These are phyloP conservation scores for Pristiophorus japonicus DNA, from an alignment of 2,113 vertebrate species.

Conservation along the genomic window DNA sequence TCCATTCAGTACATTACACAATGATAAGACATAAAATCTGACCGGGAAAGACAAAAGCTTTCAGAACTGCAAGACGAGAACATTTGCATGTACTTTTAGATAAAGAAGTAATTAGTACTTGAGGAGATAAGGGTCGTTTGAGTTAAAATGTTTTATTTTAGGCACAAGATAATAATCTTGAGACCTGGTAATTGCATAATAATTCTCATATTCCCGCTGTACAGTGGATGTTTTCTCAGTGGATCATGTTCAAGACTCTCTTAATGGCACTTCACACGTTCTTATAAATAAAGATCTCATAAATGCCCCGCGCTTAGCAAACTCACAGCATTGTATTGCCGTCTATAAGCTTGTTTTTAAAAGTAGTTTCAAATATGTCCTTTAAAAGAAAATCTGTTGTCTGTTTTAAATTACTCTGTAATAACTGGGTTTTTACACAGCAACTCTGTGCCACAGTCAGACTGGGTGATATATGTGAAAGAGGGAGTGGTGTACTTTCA, in stretches of 20 bases:
- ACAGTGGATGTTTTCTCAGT: conserved; percentile 25
- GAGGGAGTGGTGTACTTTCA: neutral
- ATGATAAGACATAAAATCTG: conserved; percentile 18
- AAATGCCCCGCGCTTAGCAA: neutral
- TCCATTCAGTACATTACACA: neutral
- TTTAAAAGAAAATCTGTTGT: neutral
- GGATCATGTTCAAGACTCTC: conserved; percentile 1
- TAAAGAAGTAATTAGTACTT: conserved; percentile 30
- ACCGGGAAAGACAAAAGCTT: conserved; percentile 19
- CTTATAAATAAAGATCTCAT: conserved; percentile 27
- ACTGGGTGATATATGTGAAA: no score
- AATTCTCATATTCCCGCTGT: conserved; percentile 13
- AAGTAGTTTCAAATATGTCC: neutral
- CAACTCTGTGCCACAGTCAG: neutral
- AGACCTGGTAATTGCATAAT: conserved; percentile 31
- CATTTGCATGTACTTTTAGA: conserved; percentile 27
- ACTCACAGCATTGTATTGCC: neutral
- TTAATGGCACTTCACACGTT: conserved; percentile 8
- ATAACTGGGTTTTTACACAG: neutral
- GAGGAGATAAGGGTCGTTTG: conserved; percentile 10
- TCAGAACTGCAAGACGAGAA: conserved; percentile 3
- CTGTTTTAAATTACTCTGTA: neutral
- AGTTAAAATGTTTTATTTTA: conserved; percentile 37
- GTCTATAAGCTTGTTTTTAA: neutral
- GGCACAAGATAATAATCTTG: conserved; percentile 27